Percentiles rank a stretch among this genome's conserved stretches.
phyloP scores from a whole-genome alignment of 2,888 invertebrate genomes.

The Nomada ferruginata region DNA sequence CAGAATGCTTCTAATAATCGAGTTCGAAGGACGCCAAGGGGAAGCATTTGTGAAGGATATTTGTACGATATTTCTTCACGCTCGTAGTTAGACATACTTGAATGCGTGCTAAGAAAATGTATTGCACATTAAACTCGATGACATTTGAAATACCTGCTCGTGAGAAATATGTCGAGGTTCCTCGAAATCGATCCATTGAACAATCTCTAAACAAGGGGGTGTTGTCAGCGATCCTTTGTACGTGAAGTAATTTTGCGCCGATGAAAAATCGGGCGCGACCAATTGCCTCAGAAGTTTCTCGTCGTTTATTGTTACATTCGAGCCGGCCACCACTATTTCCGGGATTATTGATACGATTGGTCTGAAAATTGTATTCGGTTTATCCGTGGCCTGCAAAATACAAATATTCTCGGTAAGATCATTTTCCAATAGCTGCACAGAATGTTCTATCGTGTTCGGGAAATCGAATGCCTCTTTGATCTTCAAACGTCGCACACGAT shows the following conservation, averaged over 20 bases:
- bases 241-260: conserved; percentile 90
- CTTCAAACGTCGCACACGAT: background rate
- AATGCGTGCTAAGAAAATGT: background rate
- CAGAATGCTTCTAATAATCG: background rate
- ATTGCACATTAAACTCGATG: no score
- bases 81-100: background rate
- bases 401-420: background rate
- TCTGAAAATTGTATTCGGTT: conserved; percentile 74
- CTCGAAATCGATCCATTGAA: conserved; percentile 94
- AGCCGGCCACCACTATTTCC: conserved; percentile 86
- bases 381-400: conserved; percentile 75
- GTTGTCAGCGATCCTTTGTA: conserved; percentile 95
- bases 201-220: conserved; percentile 93
- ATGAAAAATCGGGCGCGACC: conserved; percentile 77
- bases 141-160: conserved; percentile 86
- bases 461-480: background rate
- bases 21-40: background rate
- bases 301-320: conserved; percentile 84
- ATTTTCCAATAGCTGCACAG: background rate
- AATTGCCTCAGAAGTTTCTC: conserved; percentile 62
- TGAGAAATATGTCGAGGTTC: conserved; percentile 89
- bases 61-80: background rate
- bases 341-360: conserved; percentile 86
- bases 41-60: background rate
- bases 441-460: no score